Conservation (phyloP, 2,888 invertebrate genomes). For the Asteroscopus sphinx region DNA sequence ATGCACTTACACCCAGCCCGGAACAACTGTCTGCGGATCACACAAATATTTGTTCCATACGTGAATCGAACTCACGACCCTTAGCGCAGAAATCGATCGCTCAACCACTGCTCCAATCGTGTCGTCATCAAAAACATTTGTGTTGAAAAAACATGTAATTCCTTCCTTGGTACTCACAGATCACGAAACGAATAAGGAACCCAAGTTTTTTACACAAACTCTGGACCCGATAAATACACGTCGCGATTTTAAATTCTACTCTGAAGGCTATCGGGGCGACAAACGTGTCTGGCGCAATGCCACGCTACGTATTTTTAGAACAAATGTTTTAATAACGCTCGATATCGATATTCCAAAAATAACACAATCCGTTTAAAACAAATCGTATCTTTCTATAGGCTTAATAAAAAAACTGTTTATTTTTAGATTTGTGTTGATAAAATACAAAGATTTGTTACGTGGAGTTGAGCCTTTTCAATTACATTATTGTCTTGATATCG, state of each 20-base stretch:
- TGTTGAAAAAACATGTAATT: too few species aligned
- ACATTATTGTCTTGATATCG: too few species aligned
- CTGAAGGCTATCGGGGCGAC: constrained; percentile 44
- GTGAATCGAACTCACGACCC: too few species aligned
- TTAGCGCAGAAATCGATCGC: too few species aligned
- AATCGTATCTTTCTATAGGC: not conserved
- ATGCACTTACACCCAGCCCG: too few species aligned
- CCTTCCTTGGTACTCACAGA: not conserved
- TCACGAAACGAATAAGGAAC: constrained; percentile 12
- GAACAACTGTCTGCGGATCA: too few species aligned
- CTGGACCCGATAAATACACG: constrained; percentile 33
- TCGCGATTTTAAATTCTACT: constrained; percentile 49
- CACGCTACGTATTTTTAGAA: constrained; percentile 35
- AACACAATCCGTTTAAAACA: constrained; percentile 6
- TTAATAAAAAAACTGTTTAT: not conserved
- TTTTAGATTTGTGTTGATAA: not conserved
- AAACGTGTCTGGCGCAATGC: constrained; percentile 50
- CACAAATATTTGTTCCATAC: too few species aligned
- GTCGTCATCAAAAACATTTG: too few species aligned
- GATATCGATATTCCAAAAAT: constrained; percentile 32
- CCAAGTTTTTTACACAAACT: constrained; percentile 26
- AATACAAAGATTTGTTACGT: too few species aligned
- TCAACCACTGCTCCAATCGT: too few species aligned
- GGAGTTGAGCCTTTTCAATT: too few species aligned
- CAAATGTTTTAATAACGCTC: constrained; percentile 41